Evolutionary conservation across 1,140 invertebrate genomes (phyloP).

Genomic region (Microvelia longipes): DNA sequence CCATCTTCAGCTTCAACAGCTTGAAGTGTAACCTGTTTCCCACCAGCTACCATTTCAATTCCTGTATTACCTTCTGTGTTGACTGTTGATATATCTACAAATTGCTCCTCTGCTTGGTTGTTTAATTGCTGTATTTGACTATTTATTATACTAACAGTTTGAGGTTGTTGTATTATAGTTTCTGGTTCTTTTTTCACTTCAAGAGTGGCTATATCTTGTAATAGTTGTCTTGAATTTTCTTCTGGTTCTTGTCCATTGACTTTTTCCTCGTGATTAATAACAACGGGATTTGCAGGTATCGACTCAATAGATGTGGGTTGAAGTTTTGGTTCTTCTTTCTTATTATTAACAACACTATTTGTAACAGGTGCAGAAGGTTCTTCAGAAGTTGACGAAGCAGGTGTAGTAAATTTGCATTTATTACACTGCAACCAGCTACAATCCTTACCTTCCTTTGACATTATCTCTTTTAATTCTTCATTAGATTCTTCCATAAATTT

Average conservation of each 20-base stretch:
- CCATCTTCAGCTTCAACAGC: constrained; percentile 15
- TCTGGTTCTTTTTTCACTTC: constrained; percentile 6
- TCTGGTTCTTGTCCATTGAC: constrained; percentile 6
- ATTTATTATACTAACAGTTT: constrained; percentile 21
- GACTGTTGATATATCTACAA: background rate
- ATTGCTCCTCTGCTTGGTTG: background rate
- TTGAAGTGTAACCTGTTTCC: constrained; percentile 10
- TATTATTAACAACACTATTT: background rate
- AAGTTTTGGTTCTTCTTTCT: background rate
- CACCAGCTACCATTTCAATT: background rate
- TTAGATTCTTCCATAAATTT: constrained; percentile 14
- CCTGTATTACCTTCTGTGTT: background rate
- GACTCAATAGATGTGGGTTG: background rate
- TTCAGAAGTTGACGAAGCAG: background rate
- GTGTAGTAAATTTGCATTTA: constrained; percentile 31
- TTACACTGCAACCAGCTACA: constrained; percentile 29
- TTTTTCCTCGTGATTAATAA: background rate
- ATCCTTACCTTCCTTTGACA: constrained; percentile 20
- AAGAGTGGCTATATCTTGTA: background rate
- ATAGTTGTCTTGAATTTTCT: background rate
- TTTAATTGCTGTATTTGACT: constrained; percentile 12
- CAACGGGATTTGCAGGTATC: too few relatives aligned
- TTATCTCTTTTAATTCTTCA: constrained; percentile 8
- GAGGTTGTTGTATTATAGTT: constrained; percentile 3
- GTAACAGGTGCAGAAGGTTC: background rate